Base-by-base conservation (phyloP, 1,140 invertebrate species). In the Dinothrombium tinctorium region DNA sequence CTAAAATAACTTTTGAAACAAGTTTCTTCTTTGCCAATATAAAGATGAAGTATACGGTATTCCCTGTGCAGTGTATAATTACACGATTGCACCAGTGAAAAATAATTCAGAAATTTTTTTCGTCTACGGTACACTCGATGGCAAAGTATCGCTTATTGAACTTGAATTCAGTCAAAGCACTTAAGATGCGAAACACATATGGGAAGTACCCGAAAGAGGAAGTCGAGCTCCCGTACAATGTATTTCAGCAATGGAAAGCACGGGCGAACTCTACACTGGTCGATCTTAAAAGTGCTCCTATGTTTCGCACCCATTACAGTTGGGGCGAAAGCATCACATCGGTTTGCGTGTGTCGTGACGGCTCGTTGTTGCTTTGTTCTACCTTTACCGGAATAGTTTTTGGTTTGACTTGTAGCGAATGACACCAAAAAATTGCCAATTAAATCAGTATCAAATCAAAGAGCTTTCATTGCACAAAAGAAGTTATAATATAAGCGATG, bases 241-340 rank as follows among this genome's bases (percentile, higher is more conserved):
- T 36, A 22, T 46, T 4, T 9, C 32, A 12, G 39, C 37, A 12
- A 19, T 43, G 5, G 36, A 39, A 28, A 20, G 17, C 4, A 29
- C 22, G 14, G 15, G 33, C 1, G 45, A 46, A 36, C 36, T 46
- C 6, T 46, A 37, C 23, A 29, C 43, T 29, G 45, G 41, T 21
- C 33, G 45, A 15, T 38, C 45, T 46, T 3, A 19, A 25, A n/a
- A 17, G 19, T n/a, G 8, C 19, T n/a, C 45, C 45, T 24, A 40
- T 36, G 15, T 22, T 46, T 31, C 12, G 24, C 11, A 35, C 35
- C 23, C 14, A 29, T 17, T 50, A 84, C 76, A 68, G 68, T 49
- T 74, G 73, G 43, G 74, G 69, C 48, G 83, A 87, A 60, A 80
- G 77, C 56, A 69, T 89, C 2, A 84, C 73, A 31, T 69, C 73